Evolutionary conservation across 2,888 invertebrate species (phyloP).

Genomic region (Helobdella robusta): DNA sequence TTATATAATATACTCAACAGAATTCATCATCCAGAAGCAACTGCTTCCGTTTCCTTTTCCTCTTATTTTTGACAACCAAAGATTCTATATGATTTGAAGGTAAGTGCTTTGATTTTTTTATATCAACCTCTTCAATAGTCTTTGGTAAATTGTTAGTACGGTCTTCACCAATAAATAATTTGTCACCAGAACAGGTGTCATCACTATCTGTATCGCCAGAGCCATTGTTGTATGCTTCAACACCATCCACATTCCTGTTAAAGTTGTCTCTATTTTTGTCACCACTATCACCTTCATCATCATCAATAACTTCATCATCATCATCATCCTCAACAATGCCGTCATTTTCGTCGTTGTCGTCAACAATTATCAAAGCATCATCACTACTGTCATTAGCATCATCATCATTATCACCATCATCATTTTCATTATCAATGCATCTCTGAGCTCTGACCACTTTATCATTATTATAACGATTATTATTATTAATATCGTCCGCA

Average conservation of each 20-base stretch:
- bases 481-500: neutral
- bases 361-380: neutral
- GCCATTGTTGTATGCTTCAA: too few species aligned
- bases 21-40: too few species aligned
- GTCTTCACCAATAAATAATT: too few species aligned
- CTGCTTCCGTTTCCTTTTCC: too few species aligned
- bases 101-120: too few species aligned
- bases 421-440: neutral
- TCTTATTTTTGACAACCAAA: too few species aligned
- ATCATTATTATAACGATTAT: neutral
- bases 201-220: neutral
- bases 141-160: too few species aligned
- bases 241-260: too few species aligned
- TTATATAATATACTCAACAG: too few species aligned
- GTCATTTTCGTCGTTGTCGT: neutral
- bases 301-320: constrained; percentile 1
- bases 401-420: neutral
- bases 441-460: too few species aligned
- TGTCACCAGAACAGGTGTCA: neutral
- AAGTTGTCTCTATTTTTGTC: neutral
- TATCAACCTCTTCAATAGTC: too few species aligned
- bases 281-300: neutral
- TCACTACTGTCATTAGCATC: neutral
- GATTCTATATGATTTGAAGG: too few species aligned
- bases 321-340: neutral